Base-by-base conservation (phyloP, 2,888 invertebrate species). In the Pterostichus madidus region DNA sequence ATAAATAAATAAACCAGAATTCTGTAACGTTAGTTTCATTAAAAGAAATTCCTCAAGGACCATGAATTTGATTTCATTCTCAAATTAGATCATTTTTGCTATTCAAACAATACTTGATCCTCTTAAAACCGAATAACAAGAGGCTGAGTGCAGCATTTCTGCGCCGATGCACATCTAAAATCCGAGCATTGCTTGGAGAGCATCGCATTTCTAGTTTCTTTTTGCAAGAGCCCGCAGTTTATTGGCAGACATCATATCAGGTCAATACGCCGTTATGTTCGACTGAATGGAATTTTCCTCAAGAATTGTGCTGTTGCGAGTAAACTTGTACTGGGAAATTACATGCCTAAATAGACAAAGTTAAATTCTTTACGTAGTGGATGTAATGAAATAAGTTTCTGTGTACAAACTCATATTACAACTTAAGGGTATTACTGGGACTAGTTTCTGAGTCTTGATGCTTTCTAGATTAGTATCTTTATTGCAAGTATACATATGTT, bases 311-410 rank as follows among this genome's bases (percentile, higher is more conserved):
- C 52, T 8, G 32, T 75, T 49, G 0, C 52, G 7, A 32, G 52
- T 0, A 64, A 75, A 75, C 75, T 75, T 75, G 13, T 32, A 52
- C 75, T 52, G 13, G 32, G 13, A 71, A 75, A 75, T 75, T 75
- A 75, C 75, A 75, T 52, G 64, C 68, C 31, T 64, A 79, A 79
- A 68, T 79, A 64, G 64, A 68, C 64, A 79, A 79, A 79, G 79
- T 79, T 79, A 79, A 64, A 78, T 78, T 78, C 78, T 78, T 78
- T 78, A 78, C 46, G 56, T 78, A 61, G 61, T 35, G 46, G 10
- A 32, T 61, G 78, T 78, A 78, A 78, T 78, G 78, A 78, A 78
- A 78, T 78, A 78, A 78, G 78, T 78, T 78, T 76, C n/a, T 76
- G 35, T 76, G 35, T 53, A 53, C 53, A 52, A 76, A 76, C 52